These are phyloP conservation scores for Brachyopa scutellaris DNA, from an alignment of 2,888 invertebrate species.

Conservation along the genomic window DNA sequence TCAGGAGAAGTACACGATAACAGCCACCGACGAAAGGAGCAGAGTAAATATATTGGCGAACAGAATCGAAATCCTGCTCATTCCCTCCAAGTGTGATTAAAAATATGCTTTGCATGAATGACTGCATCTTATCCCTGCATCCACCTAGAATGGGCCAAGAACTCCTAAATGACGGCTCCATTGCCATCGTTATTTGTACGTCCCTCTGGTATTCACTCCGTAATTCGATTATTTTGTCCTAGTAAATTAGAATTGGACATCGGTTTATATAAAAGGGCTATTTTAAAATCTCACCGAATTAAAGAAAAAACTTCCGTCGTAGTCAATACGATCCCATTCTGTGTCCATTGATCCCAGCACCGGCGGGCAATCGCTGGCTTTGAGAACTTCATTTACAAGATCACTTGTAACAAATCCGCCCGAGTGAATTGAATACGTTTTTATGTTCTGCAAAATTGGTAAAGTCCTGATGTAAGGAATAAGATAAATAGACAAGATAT, in stretches of 20 bases:
- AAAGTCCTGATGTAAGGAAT: background rate
- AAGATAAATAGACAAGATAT: too few species aligned
- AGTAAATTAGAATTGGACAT: background rate
- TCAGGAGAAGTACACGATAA: conserved; percentile 78
- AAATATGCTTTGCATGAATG: conserved; percentile 77
- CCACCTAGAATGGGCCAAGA: conserved; percentile 78
- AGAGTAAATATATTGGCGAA: conserved; percentile 52
- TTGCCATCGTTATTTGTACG: conserved; percentile 74
- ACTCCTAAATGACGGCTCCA: conserved; percentile 76
- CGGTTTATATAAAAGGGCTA: too few species aligned
- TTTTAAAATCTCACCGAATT: conserved; percentile 75
- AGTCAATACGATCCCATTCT: conserved; percentile 81
- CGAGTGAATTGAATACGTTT: conserved; percentile 80
- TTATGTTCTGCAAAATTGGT: conserved; percentile 77
- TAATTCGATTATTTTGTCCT: conserved; percentile 80
- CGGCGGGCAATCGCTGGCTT: conserved; percentile 80
- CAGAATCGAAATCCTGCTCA: conserved; percentile 56
- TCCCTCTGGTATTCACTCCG: conserved; percentile 80
- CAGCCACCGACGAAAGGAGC: conserved; percentile 79
- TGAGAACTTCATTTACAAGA: conserved; percentile 81
- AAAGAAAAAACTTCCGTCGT: conserved; percentile 80
- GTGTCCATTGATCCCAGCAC: conserved; percentile 79
- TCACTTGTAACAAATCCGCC: conserved; percentile 80
- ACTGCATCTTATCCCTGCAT: conserved; percentile 75
- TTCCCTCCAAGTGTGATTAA: conserved; percentile 55